Evolutionary conservation across 2,888 invertebrate genomes (phyloP).

Genomic region (Tachina lurida): DNA sequence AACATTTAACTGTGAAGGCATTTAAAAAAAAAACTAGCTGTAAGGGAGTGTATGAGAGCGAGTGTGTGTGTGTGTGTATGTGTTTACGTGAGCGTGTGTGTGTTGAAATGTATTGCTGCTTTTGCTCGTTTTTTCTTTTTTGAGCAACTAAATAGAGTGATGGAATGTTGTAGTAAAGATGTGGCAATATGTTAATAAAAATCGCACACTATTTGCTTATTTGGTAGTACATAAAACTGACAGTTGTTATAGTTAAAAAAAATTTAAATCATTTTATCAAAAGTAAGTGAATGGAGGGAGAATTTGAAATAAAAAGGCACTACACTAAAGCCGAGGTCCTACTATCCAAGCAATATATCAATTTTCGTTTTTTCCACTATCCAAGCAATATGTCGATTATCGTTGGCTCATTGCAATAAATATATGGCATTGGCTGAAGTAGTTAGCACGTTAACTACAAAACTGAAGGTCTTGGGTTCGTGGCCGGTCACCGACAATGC

Average conservation of each 20-base stretch:
- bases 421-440: too few species aligned
- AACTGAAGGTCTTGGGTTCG: too few species aligned
- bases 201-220: constrained; percentile 32
- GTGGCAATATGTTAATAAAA: constrained; percentile 33
- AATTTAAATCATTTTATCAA: not conserved
- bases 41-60: not conserved
- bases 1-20: constrained; percentile 12
- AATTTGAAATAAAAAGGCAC: not conserved
- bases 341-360: not conserved
- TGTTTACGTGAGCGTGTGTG: too few species aligned
- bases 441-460: too few species aligned
- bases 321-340: not conserved
- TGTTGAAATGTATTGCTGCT: constrained; percentile 9
- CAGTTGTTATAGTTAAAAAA: constrained; percentile 32
- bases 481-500: too few species aligned
- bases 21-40: not conserved
- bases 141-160: constrained; percentile 37
- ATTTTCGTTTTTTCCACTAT: too few species aligned
- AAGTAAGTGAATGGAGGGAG: not conserved
- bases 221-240: constrained; percentile 37
- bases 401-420: too few species aligned
- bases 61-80: not conserved
- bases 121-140: not conserved
- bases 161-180: constrained; percentile 9
- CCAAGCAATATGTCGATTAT: too few species aligned